phyloP scores from a whole-genome alignment of 2,888 invertebrate genomes.

The Leucoma salicis region DNA sequence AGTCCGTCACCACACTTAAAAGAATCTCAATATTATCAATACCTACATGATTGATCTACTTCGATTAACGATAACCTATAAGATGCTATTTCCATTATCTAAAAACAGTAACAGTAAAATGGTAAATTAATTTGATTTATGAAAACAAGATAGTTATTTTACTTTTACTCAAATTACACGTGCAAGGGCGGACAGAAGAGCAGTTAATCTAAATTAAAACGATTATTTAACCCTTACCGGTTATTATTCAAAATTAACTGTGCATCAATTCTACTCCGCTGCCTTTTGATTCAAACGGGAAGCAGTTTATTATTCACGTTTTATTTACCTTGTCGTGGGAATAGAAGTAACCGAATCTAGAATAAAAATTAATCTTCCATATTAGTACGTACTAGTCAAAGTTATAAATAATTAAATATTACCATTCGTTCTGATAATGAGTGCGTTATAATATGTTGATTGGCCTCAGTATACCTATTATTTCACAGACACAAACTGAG shows the following conservation, averaged over 20 bases:
- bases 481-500: too few relatives aligned
- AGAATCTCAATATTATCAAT: too few relatives aligned
- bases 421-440: too few relatives aligned
- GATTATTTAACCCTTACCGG: constrained; percentile 64
- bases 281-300: constrained; percentile 30
- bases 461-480: too few relatives aligned
- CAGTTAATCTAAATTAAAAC: constrained; percentile 70
- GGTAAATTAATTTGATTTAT: constrained; percentile 45
- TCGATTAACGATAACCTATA: too few relatives aligned
- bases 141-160: constrained; percentile 33
- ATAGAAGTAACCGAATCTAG: too few relatives aligned
- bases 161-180: constrained; percentile 43
- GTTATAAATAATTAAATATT: too few relatives aligned
- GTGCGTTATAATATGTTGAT: too few relatives aligned
- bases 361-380: too few relatives aligned
- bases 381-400: too few relatives aligned
- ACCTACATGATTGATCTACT: too few relatives aligned
- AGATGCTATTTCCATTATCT: constrained; percentile 11
- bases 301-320: constrained; percentile 27
- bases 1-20: too few relatives aligned
- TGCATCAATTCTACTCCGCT: constrained; percentile 33
- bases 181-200: constrained; percentile 46
- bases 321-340: constrained; percentile 18
- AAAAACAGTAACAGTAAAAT: constrained; percentile 20
- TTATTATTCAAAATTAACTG: constrained; percentile 42